A percentile compares a stretch with the other conserved stretches of the same genome.
Conservation (phyloP, 2,888 invertebrate genomes). For the Flexamia atlantica region DNA sequence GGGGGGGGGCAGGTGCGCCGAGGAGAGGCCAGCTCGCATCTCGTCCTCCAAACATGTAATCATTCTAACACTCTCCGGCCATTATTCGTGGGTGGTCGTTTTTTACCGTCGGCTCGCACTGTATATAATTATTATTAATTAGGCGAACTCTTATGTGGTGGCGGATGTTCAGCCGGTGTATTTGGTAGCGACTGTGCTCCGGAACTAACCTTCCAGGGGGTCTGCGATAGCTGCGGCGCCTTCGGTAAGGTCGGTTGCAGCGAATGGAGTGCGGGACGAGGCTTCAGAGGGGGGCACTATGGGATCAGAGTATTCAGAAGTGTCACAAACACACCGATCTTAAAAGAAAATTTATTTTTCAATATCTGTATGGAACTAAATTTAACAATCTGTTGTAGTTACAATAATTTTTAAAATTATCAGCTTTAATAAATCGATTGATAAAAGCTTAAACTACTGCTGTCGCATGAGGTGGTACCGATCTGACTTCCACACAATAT, state of each 20-base stretch:
- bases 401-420: no score
- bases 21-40: slow-evolving; percentile 24
- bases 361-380: no score
- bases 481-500: no score
- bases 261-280: no score
- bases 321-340: no score
- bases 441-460: no score
- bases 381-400: no score
- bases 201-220: slow-evolving; percentile 21
- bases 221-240: background rate
- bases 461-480: no score
- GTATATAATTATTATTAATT: slow-evolving; percentile 60
- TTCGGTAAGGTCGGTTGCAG: background rate
- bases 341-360: no score
- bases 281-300: no score
- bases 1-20: background rate
- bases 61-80: slow-evolving; percentile 56
- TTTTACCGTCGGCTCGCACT: slow-evolving; percentile 57
- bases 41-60: slow-evolving; percentile 54
- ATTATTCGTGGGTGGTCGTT: slow-evolving; percentile 60
- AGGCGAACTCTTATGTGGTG: slow-evolving; percentile 41
- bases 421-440: no score
- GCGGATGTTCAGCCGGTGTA: slow-evolving; percentile 35
- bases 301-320: no score
- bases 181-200: slow-evolving; percentile 15